Base-by-base conservation (phyloP, 2,888 invertebrate genomes). In the Drosophila anomelani region DNA sequence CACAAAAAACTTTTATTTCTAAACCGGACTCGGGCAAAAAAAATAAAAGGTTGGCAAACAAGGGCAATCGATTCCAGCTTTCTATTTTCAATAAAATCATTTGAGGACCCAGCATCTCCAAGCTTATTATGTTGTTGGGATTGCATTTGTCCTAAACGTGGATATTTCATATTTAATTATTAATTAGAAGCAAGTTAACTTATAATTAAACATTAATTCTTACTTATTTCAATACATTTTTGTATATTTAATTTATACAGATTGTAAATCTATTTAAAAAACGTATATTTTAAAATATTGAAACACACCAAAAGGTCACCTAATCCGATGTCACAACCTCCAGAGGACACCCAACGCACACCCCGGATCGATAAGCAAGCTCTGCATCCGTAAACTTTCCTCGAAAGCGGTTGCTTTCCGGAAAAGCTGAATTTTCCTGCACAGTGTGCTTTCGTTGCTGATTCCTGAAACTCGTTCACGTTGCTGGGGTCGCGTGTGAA, bases 401-500 rank as follows among this genome's bases (percentile, higher is more conserved):
- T 39, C 12, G 9, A 56, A 76, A 79, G 77, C 56, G 76, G 72
- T 76, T 74, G 73, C 55, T 58, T 55, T 58, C 74, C 51, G 53
- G 53, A 81, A 88, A 85, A 85, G 85, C 85, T 85, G 63, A 20
- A 20, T 29, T 76, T 73, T 80, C 81, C 84, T 84, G 87, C 80
- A 88, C 89, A 85, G 89, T 85, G 89, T 88, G 85, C 85, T 85
- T 85, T 85, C 75, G 81, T 77, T 72, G 59, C 80, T 84, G 89
- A 86, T 88, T 88, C 89, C 85, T 79, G 77, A 79, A 80, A 87
- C 87, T 78, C 85, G 81, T 85, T 76, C 80, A 63, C 80, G 71
- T 88, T 85, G 88, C 85, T 85, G 75, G 59, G 78, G 85, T 81
- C 76, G 84, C 61, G 60, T 58, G 80, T 80, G 77, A 63, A 57